These are phyloP conservation scores for Lepidostoma basale DNA, from an alignment of 1,140 invertebrate genomes.

Conservation along the genomic window DNA sequence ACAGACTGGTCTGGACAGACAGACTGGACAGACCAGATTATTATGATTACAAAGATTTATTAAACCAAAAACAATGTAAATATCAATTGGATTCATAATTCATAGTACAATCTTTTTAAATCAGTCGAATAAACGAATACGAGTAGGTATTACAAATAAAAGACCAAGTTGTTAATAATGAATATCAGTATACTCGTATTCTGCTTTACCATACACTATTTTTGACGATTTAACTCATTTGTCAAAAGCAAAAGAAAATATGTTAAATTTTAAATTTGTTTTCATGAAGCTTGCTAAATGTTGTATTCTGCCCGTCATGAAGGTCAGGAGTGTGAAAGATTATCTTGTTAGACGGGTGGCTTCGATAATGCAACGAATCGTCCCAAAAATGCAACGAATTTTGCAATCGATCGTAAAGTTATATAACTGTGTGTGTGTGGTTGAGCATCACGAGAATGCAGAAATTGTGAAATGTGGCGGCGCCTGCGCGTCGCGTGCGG, in stretches of 20 bases:
- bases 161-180: no score
- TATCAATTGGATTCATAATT: no score
- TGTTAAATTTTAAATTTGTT: background rate
- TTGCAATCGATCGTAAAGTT: slow-evolving; percentile 13
- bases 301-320: background rate
- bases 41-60: no score
- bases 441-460: background rate
- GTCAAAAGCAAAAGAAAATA: background rate
- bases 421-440: slow-evolving; percentile 1
- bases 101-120: no score
- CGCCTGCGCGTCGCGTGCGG: slow-evolving; percentile 15
- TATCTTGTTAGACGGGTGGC: background rate
- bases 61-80: no score
- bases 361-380: background rate
- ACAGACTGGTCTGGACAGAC: no score
- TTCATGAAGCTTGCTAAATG: background rate
- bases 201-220: no score
- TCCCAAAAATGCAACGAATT: slow-evolving; percentile 11
- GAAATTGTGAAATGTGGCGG: slow-evolving; percentile 4
- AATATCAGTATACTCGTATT: no score
- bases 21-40: no score
- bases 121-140: no score
- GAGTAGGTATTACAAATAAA: no score
- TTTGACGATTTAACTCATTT: background rate
- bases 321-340: background rate